Evolutionary conservation across 1,140 invertebrate genomes (phyloP).

Genomic region (Lanistes nyassanus): DNA sequence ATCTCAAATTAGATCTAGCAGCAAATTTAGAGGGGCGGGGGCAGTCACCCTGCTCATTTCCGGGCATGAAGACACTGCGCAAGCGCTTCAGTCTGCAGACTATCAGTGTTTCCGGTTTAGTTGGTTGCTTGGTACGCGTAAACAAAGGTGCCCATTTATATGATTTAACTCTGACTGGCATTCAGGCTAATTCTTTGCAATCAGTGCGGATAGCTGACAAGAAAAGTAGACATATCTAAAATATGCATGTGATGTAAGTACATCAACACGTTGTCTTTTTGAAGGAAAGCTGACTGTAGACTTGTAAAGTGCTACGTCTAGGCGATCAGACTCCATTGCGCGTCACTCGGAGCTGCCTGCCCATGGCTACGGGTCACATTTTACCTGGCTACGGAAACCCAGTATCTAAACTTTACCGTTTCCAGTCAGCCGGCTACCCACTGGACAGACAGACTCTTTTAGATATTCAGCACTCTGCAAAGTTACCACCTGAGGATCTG

Average conservation of each 20-base stretch:
- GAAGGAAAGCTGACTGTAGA: no score
- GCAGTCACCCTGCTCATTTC: not conserved
- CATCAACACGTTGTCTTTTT: no score
- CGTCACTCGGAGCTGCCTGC: not conserved
- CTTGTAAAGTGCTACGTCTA: no score
- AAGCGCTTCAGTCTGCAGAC: not conserved
- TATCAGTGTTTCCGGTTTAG: not conserved
- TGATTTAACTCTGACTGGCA: not conserved
- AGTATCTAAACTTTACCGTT: constrained; percentile 46
- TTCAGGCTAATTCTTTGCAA: no score
- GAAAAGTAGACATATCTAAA: no score
- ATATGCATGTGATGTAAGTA: no score
- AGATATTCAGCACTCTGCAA: constrained; percentile 37
- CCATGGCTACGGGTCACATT: constrained; percentile 59
- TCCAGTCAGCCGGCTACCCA: constrained; percentile 48
- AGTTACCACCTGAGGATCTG: constrained; percentile 32
- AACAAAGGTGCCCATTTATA: not conserved
- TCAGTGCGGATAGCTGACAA: no score
- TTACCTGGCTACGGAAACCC: constrained; percentile 60
- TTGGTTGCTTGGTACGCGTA: not conserved
- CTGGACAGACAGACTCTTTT: constrained; percentile 44
- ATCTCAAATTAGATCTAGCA: not conserved
- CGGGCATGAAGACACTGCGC: not conserved
- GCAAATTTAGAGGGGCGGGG: not conserved
- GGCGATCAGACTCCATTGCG: no score